Base-by-base conservation (phyloP, 2,888 invertebrate species). In the Palloptera scutellata region DNA sequence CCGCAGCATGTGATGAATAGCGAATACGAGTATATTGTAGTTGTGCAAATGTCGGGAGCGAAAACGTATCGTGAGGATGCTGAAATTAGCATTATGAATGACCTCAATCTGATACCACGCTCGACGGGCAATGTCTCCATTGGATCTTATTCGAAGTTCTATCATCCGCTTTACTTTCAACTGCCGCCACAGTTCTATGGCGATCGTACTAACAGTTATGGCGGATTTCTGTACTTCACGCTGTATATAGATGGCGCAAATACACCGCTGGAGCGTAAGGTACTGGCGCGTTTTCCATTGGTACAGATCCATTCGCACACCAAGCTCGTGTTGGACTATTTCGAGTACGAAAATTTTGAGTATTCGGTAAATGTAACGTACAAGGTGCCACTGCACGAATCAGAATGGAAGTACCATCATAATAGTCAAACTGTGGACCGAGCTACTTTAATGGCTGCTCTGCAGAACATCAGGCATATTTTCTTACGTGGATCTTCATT, bases 201-300 rank as follows among this genome's bases (percentile, higher is more conserved):
- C 0, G 98, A 98, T 85, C 87, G 92, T 82, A 91, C 95, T 15
- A 88, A 92, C 70, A 96, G 97, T 20, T 98, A 98, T 84, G 96
- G 96, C 40, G 98, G 98, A 5, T 90, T 90, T 72, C 86, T 98
- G 59, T 88, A 92, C 72, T 97, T 97, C 82, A 88, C 88, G 1
- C 89, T 92, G 0, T 88, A 91, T 63, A 91, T 91, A 71, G 90
- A 90, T 55, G 89, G 89, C 5, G 84, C 84, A 12, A 87, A 88
- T 0, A 87, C 88, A 0, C 87, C 87, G 45, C 86, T 89, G 19
- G 88, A 89, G 43, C 83, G 86, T 0, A 84, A 86, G 5, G 87
- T 90, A 2, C 79, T 91, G 51, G 85, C 87, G 1, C 87, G 88
- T 65, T 92, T 91, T 83, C 96, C 96, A 0, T 85, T 95, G 15